Conservation (phyloP, 2,113 vertebrate species). For the Climacteris rufus region DNA sequence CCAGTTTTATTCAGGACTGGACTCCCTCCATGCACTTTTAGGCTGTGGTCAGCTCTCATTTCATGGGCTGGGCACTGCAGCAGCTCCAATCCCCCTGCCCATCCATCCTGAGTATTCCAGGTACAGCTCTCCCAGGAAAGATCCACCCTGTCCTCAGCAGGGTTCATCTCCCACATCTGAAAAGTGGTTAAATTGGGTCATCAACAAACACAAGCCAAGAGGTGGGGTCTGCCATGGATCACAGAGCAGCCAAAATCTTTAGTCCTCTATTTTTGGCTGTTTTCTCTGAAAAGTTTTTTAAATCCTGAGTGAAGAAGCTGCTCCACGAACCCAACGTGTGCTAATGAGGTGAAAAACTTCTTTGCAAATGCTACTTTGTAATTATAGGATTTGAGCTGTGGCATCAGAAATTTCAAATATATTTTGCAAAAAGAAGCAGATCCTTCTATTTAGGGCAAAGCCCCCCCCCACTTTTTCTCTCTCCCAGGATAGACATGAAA, state of each 20-base stretch:
- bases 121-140: neutral
- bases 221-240: slow-evolving; percentile 15
- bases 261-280: slow-evolving; percentile 40
- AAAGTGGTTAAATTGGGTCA: slow-evolving; percentile 38
- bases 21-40: neutral
- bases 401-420: slow-evolving; percentile 53
- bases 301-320: neutral
- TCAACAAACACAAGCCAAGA: neutral
- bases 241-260: neutral
- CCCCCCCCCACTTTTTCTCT: neutral
- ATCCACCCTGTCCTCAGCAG: slow-evolving; percentile 14
- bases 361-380: slow-evolving; percentile 51
- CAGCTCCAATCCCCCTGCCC: neutral
- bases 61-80: neutral
- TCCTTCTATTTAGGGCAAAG: slow-evolving; percentile 71
- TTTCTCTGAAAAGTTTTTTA: slow-evolving; percentile 7
- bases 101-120: neutral
- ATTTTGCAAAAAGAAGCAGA: slow-evolving; percentile 47
- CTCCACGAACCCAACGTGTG: neutral
- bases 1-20: neutral
- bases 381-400: slow-evolving; percentile 72
- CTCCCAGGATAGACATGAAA: slow-evolving; percentile 49
- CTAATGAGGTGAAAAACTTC: slow-evolving; percentile 60
- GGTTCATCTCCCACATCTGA: neutral
- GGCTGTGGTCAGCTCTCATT: neutral